Conservation (phyloP, 2,113 vertebrate species). For the Falcunculus frontatus region DNA sequence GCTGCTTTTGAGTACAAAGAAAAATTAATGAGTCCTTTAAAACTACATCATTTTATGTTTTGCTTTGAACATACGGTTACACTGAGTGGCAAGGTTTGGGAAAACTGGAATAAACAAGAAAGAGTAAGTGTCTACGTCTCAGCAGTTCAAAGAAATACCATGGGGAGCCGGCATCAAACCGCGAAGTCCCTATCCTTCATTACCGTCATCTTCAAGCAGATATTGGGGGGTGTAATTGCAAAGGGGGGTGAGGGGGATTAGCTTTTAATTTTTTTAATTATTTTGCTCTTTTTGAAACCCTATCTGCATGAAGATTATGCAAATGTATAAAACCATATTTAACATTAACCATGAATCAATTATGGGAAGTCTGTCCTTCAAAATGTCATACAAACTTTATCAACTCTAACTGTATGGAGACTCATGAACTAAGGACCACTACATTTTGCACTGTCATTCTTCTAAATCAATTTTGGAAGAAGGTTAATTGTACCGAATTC, state of each 20-base stretch:
- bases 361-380: not conserved
- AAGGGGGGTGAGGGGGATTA: not conserved
- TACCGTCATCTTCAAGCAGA: conserved; percentile 33
- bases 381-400: not conserved
- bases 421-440: not conserved
- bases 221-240: not conserved
- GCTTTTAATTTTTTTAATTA: not conserved
- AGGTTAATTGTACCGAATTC: not conserved
- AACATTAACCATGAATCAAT: not conserved
- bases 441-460: not conserved
- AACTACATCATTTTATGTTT: conserved; percentile 64
- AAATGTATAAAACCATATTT: not conserved
- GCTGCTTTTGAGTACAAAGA: conserved; percentile 62
- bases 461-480: not conserved
- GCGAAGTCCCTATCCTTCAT: conserved; percentile 28
- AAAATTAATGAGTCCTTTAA: conserved; percentile 75
- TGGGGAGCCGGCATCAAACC: conserved; percentile 49
- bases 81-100: conserved; percentile 31
- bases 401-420: not conserved
- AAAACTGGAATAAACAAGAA: conserved; percentile 65
- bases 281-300: not conserved
- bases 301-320: not conserved
- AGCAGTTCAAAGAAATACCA: conserved; percentile 71
- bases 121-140: not conserved
- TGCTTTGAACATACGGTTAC: conserved; percentile 57